Percentiles rank a stretch among this genome's conserved stretches.
Evolutionary conservation across 1,140 invertebrate species (phyloP).

Genomic region (Bombus pyrosoma): DNA sequence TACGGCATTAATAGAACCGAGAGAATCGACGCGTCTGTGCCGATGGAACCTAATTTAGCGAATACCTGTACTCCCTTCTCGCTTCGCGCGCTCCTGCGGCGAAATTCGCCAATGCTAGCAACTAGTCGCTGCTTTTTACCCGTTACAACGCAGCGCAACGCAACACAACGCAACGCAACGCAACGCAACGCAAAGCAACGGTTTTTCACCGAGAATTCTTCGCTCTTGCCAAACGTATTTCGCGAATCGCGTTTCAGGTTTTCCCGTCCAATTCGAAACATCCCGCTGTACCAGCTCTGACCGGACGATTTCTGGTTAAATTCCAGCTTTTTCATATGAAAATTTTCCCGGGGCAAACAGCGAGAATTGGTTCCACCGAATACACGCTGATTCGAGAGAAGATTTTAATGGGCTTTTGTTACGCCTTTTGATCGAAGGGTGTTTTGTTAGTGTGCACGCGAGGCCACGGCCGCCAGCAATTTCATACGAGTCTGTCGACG

Average conservation of each 20-base stretch:
- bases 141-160: not conserved
- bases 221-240: not conserved
- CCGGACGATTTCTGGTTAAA: not conserved
- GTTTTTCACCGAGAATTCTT: not conserved
- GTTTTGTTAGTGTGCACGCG: not conserved
- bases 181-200: not conserved
- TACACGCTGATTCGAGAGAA: not conserved
- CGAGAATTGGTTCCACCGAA: not conserved
- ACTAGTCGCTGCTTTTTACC: not conserved
- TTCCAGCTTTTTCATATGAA: not conserved
- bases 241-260: not conserved
- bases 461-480: not conserved
- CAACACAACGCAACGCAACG: not conserved
- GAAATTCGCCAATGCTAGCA: not conserved
- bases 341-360: no score
- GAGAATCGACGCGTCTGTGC: constrained; percentile 60
- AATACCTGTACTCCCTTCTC: constrained; percentile 28
- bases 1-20: constrained; percentile 60
- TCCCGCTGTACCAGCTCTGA: no score
- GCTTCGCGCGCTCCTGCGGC: not conserved
- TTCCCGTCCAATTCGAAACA: not conserved
- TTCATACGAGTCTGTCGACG: not conserved
- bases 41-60: constrained; percentile 61
- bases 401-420: constrained; percentile 10
- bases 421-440: not conserved